Evolutionary conservation across 2,888 invertebrate genomes (phyloP).

Genomic region (Amblyteles armatorius): DNA sequence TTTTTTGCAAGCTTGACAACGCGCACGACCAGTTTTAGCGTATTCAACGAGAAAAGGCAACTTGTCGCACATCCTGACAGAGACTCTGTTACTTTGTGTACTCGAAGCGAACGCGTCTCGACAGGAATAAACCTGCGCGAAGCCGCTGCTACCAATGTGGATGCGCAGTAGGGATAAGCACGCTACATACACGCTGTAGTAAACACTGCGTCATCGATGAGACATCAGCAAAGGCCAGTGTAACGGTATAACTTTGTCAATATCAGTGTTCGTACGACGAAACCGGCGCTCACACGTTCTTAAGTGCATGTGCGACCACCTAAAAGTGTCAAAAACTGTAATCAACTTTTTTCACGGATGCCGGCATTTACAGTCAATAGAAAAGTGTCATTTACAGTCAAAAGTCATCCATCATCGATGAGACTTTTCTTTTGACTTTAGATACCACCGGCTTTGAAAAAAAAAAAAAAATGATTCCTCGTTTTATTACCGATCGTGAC

Average conservation of each 20-base stretch:
- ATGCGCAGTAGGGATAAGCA: not conserved
- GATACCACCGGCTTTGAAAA: too few relatives aligned
- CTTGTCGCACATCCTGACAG: constrained; percentile 83
- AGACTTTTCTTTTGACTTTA: too few relatives aligned
- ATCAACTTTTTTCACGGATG: too few relatives aligned
- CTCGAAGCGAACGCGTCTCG: not conserved
- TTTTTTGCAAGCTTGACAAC: constrained; percentile 91
- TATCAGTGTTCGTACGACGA: not conserved
- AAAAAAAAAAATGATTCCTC: too few relatives aligned
- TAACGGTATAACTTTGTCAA: not conserved
- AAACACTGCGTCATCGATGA: not conserved
- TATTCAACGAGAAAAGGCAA: constrained; percentile 95
- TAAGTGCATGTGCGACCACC: not conserved
- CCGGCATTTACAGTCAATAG: too few relatives aligned
- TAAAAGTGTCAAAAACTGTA: too few relatives aligned
- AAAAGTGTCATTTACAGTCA: too few relatives aligned
- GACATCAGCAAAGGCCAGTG: not conserved
- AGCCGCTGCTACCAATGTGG: not conserved
- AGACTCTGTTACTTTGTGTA: not conserved
- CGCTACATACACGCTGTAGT: not conserved
- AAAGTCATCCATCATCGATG: too few relatives aligned
- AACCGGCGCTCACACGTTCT: not conserved
- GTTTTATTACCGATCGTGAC: too few relatives aligned
- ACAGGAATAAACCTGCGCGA: not conserved
- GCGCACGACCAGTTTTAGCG: constrained; percentile 93